A percentile compares a stretch with the other conserved stretches of the same genome.
Conservation (phyloP, 2,113 vertebrate species). For the Scomber colias region DNA sequence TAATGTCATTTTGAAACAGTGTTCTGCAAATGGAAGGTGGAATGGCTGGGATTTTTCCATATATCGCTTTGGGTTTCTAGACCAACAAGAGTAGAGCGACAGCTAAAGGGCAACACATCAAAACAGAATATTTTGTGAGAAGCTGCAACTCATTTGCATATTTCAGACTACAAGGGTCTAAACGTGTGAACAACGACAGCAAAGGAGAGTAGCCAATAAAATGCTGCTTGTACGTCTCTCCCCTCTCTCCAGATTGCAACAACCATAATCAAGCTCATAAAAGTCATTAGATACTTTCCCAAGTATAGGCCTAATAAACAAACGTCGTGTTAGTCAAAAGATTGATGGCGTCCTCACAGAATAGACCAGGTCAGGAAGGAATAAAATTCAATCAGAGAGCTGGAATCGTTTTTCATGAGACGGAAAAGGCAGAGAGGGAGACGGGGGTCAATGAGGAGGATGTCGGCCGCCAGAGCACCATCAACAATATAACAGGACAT, state of each 20-base stretch:
- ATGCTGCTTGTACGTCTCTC: slow-evolving; percentile 2
- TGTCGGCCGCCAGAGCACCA: slow-evolving; percentile 81
- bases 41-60: background rate
- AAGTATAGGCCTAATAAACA: slow-evolving; percentile 89
- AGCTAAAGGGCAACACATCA: background rate
- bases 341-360: slow-evolving; percentile 91
- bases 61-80: slow-evolving; percentile 2
- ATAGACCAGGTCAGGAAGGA: slow-evolving; percentile 91
- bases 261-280: slow-evolving; percentile 81
- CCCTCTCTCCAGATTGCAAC: slow-evolving; percentile 20
- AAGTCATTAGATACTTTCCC: slow-evolving; percentile 89
- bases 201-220: background rate
- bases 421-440: slow-evolving; percentile 87
- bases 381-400: slow-evolving; percentile 90
- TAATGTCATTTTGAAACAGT: background rate
- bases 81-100: background rate
- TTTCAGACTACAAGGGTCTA: background rate
- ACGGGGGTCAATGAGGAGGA: slow-evolving; percentile 85
- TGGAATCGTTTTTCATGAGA: slow-evolving; percentile 90
- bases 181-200: background rate
- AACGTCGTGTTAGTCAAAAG: slow-evolving; percentile 92
- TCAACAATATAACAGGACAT: slow-evolving; percentile 77
- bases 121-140: background rate
- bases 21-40: background rate
- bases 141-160: background rate